phyloP scores from a whole-genome alignment of 2,797 vertebrate genomes.

The Toxotes lorentzi region DNA sequence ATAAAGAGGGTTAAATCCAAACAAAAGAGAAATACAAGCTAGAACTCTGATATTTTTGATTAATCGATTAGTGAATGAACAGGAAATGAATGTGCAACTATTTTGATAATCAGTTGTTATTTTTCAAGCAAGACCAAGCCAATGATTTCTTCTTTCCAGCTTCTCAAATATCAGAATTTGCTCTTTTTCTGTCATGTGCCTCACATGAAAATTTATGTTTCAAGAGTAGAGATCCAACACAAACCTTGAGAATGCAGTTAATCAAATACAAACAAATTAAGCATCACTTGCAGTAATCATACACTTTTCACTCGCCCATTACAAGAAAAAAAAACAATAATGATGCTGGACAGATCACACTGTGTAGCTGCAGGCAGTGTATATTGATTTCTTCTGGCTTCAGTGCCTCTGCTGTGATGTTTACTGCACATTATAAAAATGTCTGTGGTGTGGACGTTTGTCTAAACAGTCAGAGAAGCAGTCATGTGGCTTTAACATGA shows the following conservation, averaged over 20 bases:
- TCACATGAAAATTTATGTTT: no score
- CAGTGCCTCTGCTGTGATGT: slow-evolving; percentile 23
- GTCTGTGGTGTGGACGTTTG: slow-evolving; percentile 42
- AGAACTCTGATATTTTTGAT: not conserved
- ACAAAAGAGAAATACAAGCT: not conserved
- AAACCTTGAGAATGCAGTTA: slow-evolving; percentile 7
- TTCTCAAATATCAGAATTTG: not conserved
- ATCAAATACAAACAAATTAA: slow-evolving; percentile 42
- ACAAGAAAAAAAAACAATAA: not conserved
- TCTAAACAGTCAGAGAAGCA: slow-evolving; percentile 51
- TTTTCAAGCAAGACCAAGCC: not conserved
- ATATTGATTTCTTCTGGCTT: slow-evolving; percentile 29
- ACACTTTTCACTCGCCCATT: not conserved
- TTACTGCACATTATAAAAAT: slow-evolving; percentile 41
- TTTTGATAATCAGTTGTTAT: not conserved
- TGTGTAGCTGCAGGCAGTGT: slow-evolving; percentile 37
- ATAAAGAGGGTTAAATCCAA: not conserved
- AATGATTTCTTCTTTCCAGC: no score
- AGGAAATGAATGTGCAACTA: not conserved
- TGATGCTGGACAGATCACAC: slow-evolving; percentile 16
- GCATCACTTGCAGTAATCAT: slow-evolving; percentile 16
- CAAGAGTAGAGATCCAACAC: not conserved
- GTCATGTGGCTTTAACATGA: slow-evolving; percentile 47
- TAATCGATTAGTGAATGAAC: not conserved
- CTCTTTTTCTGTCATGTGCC: not conserved